A percentile compares a stretch with the other conserved stretches of the same genome.
These are phyloP conservation scores for Caenorhabditis afra DNA, from an alignment of 2,888 invertebrate species.

Conservation along the genomic window DNA sequence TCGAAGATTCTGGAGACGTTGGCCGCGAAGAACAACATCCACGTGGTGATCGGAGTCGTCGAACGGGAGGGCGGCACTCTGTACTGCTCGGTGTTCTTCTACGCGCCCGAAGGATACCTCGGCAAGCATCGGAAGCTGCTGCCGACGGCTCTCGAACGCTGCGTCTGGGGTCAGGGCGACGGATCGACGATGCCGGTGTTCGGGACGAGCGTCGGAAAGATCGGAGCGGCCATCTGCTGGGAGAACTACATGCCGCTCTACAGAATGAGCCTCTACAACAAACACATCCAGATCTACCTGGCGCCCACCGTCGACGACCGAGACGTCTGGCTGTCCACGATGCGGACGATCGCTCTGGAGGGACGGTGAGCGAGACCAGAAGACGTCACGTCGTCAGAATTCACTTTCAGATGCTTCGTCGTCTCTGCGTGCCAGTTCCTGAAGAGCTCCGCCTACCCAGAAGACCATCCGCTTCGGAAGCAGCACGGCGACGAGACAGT, in stretches of 20 bases:
- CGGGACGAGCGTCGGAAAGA: constrained; percentile 70
- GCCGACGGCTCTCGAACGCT: constrained; percentile 76
- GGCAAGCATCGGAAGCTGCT: constrained; percentile 76
- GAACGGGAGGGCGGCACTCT: constrained; percentile 73
- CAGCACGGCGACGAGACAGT: constrained; percentile 63
- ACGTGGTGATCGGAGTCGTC: constrained; percentile 75
- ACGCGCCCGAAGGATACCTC: constrained; percentile 67
- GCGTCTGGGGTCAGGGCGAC: constrained; percentile 77
- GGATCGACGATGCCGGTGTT: constrained; percentile 74
- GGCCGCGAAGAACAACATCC: constrained; percentile 60
- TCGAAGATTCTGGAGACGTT: constrained; percentile 52
- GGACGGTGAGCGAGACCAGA: constrained; percentile 50
- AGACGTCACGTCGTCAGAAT: too few relatives aligned
- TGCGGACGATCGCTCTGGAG: constrained; percentile 76
- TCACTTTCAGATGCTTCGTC: constrained; percentile 75
- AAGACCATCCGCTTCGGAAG: constrained; percentile 68
- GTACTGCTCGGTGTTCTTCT: constrained; percentile 79
- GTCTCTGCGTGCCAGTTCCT: constrained; percentile 77
- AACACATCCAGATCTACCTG: constrained; percentile 75
- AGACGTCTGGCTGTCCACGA: constrained; percentile 76
- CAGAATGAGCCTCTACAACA: constrained; percentile 65
- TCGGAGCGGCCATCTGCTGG: constrained; percentile 77
- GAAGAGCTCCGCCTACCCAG: constrained; percentile 68
- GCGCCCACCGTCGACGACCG: constrained; percentile 78
- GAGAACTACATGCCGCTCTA: constrained; percentile 78